Base-by-base conservation (phyloP, 92 coral and sea anemone genomes). In the Zoanthus solanderi region DNA sequence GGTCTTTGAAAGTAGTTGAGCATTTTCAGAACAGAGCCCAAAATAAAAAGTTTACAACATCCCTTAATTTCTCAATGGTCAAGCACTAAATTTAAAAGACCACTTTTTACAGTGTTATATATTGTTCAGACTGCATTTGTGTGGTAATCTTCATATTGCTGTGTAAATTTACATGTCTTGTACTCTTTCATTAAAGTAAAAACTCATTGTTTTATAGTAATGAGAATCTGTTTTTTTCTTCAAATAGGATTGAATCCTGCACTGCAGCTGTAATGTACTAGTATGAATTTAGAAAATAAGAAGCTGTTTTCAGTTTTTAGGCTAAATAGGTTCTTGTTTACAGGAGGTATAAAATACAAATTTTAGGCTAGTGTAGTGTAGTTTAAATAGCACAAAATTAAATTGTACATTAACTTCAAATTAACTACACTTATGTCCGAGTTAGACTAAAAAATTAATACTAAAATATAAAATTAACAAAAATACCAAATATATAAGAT, bases 1-100 rank as follows among this genome's bases (percentile, higher is more conserved):
- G 71, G 71, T n/a, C 10, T 66, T 66, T 66, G 71, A 63, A 63
- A 66, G 32, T 66, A 29, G 17, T 66, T 66, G 71, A 66, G 17
- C 71, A 66, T 66, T 66, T 66, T 66, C 71, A 23, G 71, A 66
- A 66, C 71, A 66, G 32, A 66, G 11, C 71, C 71, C 71, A 66
- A 66, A 66, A 17, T 17, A 12, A 66, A 61, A 61, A 4, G 28
- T 61, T 15, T 61, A 61, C 68, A 61, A 61, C 68, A 61, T 61
- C 68, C 68, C 68, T 61, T 61, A 61, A 61, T 50, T 50, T 2
- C 56, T 50, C 56, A 50, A 50, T 50, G 56, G 56, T 50, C 56
- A 50, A 50, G 56, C 56, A 50, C 56, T 50, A 50, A 50, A 50
- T 50, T 50, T 7, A 50, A 50, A 4, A 50, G 56, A 50, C 56